Evolutionary conservation across 2,888 invertebrate genomes (phyloP), one percentile per base, ranked within the genome.

Genomic region (Ethmia dodecea): DNA sequence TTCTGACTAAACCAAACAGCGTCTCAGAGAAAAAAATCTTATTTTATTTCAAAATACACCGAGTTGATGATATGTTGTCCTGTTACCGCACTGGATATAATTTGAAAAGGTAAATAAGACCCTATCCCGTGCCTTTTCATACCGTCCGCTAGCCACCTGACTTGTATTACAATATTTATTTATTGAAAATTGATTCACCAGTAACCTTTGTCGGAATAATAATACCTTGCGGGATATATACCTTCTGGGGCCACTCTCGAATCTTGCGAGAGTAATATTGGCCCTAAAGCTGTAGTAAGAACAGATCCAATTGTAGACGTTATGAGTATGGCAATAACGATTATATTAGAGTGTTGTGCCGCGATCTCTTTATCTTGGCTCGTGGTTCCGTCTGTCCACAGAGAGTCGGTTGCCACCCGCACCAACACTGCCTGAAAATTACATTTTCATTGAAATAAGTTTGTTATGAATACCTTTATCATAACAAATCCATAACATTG

Each of bases 391-490:
- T 74, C 71, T 18, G 49, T 49, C 75, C 75, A 78, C 24, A 84
- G 55, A 13, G 84, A 84, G 54, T 86, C 84, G 20, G 71, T 49
- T 28, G 86, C 86, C 20, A 73, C 77, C 31, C 86, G 72, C 33
- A 86, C 83, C 43, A 84, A 60, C 39, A 84, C 84, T 25, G 84
- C 83, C 84, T 86, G 75, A 47, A 78, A n/a, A 76, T 48, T 36
- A 52, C 45, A 44, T 44, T 42, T 22, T 29, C 37, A 27, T 42
- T 40, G 27, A 40, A 34, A 35, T 33, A 35, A 32, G 30, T 41
- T 39, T 36, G n/a, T 36, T 28, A 36, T 43, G 35, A 37, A 35
- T 35, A 35, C 25, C 31, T 35, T 38, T 32, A 28, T 28, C 32
- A 34, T 31, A 38, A 38, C n/a, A n/a, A n/a, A n/a, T n/a, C n/a